phyloP scores from a whole-genome alignment of 30 jellyfish, hydroid and myxozoan genomes.

The Cassiopea xamachana region DNA sequence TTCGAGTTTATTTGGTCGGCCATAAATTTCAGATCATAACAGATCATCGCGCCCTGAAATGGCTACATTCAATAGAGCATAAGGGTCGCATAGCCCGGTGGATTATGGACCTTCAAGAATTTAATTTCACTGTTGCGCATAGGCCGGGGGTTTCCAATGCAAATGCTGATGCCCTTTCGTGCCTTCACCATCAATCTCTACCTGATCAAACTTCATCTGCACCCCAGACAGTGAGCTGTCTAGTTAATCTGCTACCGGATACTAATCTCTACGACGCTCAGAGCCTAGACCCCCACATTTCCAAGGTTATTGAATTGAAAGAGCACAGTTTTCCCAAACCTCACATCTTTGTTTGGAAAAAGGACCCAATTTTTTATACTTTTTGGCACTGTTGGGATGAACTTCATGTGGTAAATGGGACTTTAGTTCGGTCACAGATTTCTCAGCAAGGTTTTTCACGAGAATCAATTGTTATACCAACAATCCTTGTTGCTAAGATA shows the following conservation, averaged over 20 bases:
- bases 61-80: constrained; percentile 26
- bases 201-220: neutral
- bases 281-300: neutral
- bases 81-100: constrained; percentile 57
- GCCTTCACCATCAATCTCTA: neutral
- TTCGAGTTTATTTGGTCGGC: constrained; percentile 39
- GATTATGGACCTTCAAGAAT: constrained; percentile 46
- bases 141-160: constrained; percentile 36
- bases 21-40: constrained; percentile 16
- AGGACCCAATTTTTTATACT: neutral
- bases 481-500: constrained; percentile 2
- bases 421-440: neutral
- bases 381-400: neutral
- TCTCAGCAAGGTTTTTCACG: neutral
- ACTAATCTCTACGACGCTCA: neutral
- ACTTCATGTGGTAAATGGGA: neutral
- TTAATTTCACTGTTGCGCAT: constrained; percentile 25
- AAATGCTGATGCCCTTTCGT: neutral
- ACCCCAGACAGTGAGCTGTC: neutral
- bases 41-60: constrained; percentile 26
- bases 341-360: neutral
- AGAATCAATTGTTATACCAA: constrained; percentile 7
- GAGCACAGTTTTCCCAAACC: neutral
- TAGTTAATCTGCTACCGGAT: neutral
- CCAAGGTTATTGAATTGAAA: neutral